Percentiles rank a stretch among this genome's conserved stretches.
Conservation (phyloP, 2,888 invertebrate species). For the Mythimna loreyi region DNA sequence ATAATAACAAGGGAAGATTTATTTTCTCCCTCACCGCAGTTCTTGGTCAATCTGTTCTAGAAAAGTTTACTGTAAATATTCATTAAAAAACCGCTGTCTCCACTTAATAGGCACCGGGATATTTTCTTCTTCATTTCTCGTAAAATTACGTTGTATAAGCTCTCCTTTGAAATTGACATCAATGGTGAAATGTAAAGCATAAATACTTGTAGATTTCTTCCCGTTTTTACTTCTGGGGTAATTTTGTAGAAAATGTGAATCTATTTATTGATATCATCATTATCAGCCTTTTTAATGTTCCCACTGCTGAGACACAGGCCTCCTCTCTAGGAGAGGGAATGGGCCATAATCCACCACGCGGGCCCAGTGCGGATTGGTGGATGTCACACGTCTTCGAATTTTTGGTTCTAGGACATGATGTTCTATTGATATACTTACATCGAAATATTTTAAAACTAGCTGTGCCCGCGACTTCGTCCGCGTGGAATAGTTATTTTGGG, state of each 20-base stretch:
- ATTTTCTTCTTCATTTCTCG: conserved; percentile 27
- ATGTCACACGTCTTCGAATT: too few species aligned
- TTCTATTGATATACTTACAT: too few species aligned
- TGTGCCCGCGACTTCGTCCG: too few species aligned
- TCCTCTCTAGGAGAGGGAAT: too few species aligned
- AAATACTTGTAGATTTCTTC: background rate
- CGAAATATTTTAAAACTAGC: too few species aligned
- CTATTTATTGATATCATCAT: background rate
- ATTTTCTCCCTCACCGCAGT: conserved; percentile 18
- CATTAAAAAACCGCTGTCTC: conserved; percentile 35
- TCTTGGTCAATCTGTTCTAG: conserved; percentile 2
- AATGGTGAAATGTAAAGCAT: conserved; percentile 19
- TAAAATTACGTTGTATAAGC: conserved; percentile 17
- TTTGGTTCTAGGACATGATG: too few species aligned
- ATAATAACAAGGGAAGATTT: conserved; percentile 13
- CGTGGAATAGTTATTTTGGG: too few species aligned
- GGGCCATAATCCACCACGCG: too few species aligned
- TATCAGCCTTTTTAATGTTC: too few species aligned
- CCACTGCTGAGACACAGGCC: too few species aligned
- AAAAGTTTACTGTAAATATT: conserved; percentile 37
- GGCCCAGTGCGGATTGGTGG: too few species aligned
- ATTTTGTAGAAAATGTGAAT: background rate
- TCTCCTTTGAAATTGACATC: conserved; percentile 23
- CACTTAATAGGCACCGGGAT: background rate
- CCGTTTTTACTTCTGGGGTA: background rate